Evolutionary conservation across 2,888 invertebrate species (phyloP), one percentile per base, ranked within the genome.

Genomic region (Rotaria macrura): DNA sequence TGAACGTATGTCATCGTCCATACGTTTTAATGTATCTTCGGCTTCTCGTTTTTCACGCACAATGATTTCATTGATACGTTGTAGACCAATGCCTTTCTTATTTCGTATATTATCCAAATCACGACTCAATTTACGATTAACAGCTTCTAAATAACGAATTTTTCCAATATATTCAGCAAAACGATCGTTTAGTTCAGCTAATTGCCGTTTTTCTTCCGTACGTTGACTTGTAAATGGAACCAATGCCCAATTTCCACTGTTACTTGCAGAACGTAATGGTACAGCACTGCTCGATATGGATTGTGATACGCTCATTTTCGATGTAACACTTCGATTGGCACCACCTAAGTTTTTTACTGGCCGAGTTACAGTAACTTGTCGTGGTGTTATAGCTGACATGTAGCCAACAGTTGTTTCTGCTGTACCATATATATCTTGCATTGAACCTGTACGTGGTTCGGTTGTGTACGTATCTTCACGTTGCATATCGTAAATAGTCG

Each of bases 141-240:
- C 91, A 25, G 90, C 91, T 87, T 91, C 91, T 86, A 91, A 88
- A 87, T 91, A 91, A 79, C 91, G 88, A 38, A 89, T 89, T 79
- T 87, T 74, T 89, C 92, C 92, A 87, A 92, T 92, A 89, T 92
- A 92, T 89, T 89, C 90, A 87, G 92, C 92, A 86, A 92, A 91
- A 84, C 92, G 89, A 88, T 92, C 92, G 88, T 92, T 92, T 87
- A 92, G 79, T 74, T 86, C 72, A 54, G 72, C 57, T n/a, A 86
- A 57, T 79, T 86, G 84, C 38, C 86, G 85, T 49, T 86, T 86
- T 79, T 86, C 86, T 57, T 85, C 83, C 12, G 52, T 84, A 49
- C 86, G 86, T 49, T 85, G 83, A 38, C 85, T 85, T 14, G 74
- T 83, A 17, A 86, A 74, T 23, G 86, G 84, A 34, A 86, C 79